These are phyloP conservation scores for Etheostoma spectabile DNA, from an alignment of 2,113 vertebrate genomes.

Conservation along the genomic window DNA sequence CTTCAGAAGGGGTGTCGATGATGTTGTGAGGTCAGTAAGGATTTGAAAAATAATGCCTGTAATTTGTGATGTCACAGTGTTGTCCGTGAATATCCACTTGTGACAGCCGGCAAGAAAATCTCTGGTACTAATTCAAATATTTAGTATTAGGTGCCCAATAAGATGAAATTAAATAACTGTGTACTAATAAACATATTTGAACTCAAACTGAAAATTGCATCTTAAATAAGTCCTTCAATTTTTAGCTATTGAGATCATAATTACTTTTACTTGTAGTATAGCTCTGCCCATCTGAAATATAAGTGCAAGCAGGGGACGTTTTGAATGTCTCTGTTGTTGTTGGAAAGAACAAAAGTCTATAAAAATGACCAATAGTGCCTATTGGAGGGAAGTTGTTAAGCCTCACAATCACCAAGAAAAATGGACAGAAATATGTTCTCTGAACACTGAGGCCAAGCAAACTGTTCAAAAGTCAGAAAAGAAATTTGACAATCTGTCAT, in stretches of 20 bases:
- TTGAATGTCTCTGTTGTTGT: constrained; percentile 58
- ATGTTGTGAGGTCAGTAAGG: constrained; percentile 33
- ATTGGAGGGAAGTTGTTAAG: constrained; percentile 54
- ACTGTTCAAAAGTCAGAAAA: constrained; percentile 27
- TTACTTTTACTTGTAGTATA: constrained; percentile 20
- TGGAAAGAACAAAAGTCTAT: constrained; percentile 50
- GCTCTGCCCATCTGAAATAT: constrained; percentile 35
- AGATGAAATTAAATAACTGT: background rate
- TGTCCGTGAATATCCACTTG: constrained; percentile 3
- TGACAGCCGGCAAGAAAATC: background rate
- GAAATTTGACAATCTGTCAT: constrained; percentile 5
- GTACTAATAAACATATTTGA: constrained; percentile 7
- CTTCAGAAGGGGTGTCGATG: background rate
- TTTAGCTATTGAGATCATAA: constrained; percentile 39
- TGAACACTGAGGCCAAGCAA: constrained; percentile 29
- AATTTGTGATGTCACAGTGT: constrained; percentile 21
- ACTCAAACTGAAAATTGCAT: constrained; percentile 9
- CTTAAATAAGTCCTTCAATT: background rate
- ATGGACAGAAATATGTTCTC: constrained; percentile 24
- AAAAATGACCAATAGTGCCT: constrained; percentile 35
- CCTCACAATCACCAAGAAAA: constrained; percentile 48
- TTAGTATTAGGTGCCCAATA: background rate
- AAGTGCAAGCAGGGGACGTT: constrained; percentile 22
- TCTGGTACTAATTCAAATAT: background rate
- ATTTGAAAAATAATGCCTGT: constrained; percentile 19